A percentile compares a stretch with the other conserved stretches of the same genome.
phyloP scores from a whole-genome alignment of 2,888 invertebrate genomes.

The Agrochola macilenta region DNA sequence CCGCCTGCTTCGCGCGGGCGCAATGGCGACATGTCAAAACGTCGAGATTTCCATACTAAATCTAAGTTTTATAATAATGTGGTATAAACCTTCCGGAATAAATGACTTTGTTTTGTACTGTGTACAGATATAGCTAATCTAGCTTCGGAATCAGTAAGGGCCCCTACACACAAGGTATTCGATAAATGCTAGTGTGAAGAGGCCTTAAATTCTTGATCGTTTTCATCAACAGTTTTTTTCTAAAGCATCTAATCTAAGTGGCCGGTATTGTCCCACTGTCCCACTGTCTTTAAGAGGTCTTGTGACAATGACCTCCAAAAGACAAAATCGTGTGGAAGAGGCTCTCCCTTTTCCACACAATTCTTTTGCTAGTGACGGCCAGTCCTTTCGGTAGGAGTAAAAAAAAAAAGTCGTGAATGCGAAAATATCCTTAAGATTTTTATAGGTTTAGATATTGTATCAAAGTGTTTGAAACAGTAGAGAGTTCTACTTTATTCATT shows the following conservation, averaged over 20 bases:
- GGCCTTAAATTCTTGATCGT: neutral
- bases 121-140: neutral
- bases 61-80: neutral
- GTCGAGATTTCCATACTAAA: neutral
- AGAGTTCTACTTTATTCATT: neutral
- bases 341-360: neutral
- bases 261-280: too few relatives aligned
- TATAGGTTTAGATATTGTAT: neutral
- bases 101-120: neutral
- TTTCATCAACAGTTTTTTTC: neutral
- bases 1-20: neutral
- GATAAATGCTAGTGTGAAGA: neutral
- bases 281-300: too few relatives aligned
- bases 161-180: neutral
- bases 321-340: too few relatives aligned
- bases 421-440: too few relatives aligned
- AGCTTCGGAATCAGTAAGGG: neutral
- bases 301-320: neutral
- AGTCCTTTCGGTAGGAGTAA: neutral
- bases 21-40: neutral
- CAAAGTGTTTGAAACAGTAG: neutral
- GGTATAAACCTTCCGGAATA: neutral
- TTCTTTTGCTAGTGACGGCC: neutral
- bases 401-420: neutral
- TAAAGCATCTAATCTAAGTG: neutral